Evolutionary conservation across 2,113 vertebrate genomes (phyloP), one percentile per base, ranked within the genome.

Genomic region (Rafetus swinhoei): DNA sequence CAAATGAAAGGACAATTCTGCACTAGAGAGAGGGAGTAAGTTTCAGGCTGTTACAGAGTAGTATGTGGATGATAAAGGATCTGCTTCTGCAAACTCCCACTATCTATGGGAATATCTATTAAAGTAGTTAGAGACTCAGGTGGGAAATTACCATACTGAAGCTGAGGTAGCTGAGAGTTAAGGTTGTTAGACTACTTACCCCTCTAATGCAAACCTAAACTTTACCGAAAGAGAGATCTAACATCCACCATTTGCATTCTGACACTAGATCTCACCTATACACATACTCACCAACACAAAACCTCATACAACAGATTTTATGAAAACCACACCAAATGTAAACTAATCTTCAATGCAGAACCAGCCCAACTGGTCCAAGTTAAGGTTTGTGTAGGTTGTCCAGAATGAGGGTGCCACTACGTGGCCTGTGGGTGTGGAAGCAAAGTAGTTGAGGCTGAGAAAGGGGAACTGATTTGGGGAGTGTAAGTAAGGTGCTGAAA

Each of bases 351-450:
- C 82, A 87, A 74, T 1, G 0, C 16, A 65, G 93, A 92, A 59
- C 56, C 86, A 79, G 7, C 72, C 56, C 77, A 74, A 45, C 59
- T 80, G 15, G 55, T 90, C 93, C 79, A 18, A 72, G 9, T 29
- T 86, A 94, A 93, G 92, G 90, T 69, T 97, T 95, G 96, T 95
- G 94, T 54, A 88, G 86, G 86, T 72, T 81, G 95, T 93, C 69
- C 93, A 96, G 96, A 94, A 97, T 95, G 95, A 91, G 95, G 65
- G 18, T 72, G 18, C 18, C n/a, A 2, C n/a, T 72, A 72, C 86
- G 95, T 57, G 97, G 93, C 93, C 92, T 89, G 94, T 93, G 95
- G 92, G 90, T 96, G 87, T 90, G 53, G 50, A 79, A 69, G 18
- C 65, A 21, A 35, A 72, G 65, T 35, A 35, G 65, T 16, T 72